Conservation (phyloP, 2,888 invertebrate species). For the Ectemnius cavifrons region DNA sequence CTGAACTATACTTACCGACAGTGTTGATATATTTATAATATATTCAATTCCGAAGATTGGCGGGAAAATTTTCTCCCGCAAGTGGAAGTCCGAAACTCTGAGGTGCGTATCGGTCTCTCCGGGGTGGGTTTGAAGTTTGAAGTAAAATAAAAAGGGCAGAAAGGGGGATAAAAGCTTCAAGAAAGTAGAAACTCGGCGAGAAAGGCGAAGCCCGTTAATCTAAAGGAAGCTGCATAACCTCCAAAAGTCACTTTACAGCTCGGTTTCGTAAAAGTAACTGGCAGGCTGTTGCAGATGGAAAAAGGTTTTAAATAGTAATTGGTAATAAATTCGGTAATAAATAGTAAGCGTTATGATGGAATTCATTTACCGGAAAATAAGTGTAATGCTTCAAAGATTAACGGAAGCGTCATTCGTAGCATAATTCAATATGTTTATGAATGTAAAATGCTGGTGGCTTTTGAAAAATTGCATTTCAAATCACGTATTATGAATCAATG, state of each 20-base stretch:
- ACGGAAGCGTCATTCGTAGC: no score
- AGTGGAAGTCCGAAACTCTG: neutral
- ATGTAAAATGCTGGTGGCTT: no score
- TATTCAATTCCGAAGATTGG: conserved; percentile 39
- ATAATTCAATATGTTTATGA: no score
- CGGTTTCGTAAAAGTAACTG: neutral
- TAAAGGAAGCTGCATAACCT: neutral
- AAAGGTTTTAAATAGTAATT: no score
- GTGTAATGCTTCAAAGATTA: no score
- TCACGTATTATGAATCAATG: no score
- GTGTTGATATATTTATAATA: conserved; percentile 9
- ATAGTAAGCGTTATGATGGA: neutral
- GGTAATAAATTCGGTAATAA: no score
- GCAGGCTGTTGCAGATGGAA: neutral
- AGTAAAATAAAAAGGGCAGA: neutral
- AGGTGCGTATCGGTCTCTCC: neutral
- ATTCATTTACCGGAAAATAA: no score
- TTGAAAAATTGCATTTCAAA: no score
- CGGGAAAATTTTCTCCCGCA: conserved; percentile 37
- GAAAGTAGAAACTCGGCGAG: neutral
- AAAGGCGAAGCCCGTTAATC: neutral
- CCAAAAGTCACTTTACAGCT: neutral
- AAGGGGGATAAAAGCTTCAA: neutral
- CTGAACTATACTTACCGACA: conserved; percentile 23
- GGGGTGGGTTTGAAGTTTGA: neutral